Base-by-base conservation (phyloP, 2,797 vertebrate genomes). In the Enteromius fasciolatus region DNA sequence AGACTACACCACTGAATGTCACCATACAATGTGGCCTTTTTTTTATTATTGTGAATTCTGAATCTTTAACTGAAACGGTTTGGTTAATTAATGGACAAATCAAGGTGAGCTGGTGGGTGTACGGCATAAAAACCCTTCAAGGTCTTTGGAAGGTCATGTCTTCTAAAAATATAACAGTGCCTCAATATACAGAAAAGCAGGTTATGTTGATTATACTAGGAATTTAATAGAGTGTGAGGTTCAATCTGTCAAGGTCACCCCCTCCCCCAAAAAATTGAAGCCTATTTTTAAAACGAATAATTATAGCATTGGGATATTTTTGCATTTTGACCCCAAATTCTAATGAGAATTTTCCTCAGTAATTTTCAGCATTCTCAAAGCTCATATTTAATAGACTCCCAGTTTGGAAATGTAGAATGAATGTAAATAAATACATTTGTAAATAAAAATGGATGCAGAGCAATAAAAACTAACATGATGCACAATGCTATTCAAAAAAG, bases 121-220 rank as follows among this genome's bases (percentile, higher is more conserved):
- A 44, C 20, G 33, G 12, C 33, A 44, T 15, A 2, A n/a, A 64
- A 75, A 54, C 23, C n/a, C 33, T 57, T 67, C 18, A 67, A 67
- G 46, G 18, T 5, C 46, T 74, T 23, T 54, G 9, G 31, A 81
- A 74, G 41, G 69, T 81, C 59, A 39, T 15, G 9, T 8, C 17
- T 31, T 66, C 33, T 67, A 67, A 54, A 75, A 82, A 82, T 54
- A 75, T 28, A 33, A 33, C 6, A 57, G 46, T n/a, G 18, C 61
- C 20, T 39, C 44, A 52, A 33, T 61, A 59, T 14, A 41, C 31
- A 39, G 25, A 72, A n/a, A 80, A 63, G 74, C 12, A 76, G 33
- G 25, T 57, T 46, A 63, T 39, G 10, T 31, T 46, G 10, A 63
- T 76, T n/a, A 63, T 46, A 31, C 23, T 5, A 31, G 4, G 54